phyloP scores from a whole-genome alignment of 2,888 invertebrate genomes.

The Phengaris arion region DNA sequence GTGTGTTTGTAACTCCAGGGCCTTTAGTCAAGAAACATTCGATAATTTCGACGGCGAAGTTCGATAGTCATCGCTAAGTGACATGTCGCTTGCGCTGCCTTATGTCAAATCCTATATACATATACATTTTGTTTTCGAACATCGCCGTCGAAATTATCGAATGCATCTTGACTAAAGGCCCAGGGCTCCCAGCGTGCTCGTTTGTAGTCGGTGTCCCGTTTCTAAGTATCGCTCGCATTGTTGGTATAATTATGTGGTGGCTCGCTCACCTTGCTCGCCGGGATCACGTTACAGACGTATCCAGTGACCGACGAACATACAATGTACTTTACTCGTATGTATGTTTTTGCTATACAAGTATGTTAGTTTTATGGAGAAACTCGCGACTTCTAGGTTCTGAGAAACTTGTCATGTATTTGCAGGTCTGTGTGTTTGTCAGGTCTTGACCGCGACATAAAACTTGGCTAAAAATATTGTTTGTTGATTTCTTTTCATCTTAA shows the following conservation, averaged over 20 bases:
- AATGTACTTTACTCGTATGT: not conserved
- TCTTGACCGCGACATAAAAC: not conserved
- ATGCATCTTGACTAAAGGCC: too few species aligned
- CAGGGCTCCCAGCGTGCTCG: not conserved
- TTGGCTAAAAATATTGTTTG: not conserved
- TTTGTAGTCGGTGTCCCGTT: slow-evolving; percentile 19
- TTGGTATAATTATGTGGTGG: slow-evolving; percentile 24
- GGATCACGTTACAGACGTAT: slow-evolving; percentile 7
- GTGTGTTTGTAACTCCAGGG: too few species aligned
- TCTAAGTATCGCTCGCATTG: slow-evolving; percentile 22
- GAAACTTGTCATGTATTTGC: not conserved
- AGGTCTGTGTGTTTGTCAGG: not conserved
- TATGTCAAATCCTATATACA: too few species aligned
- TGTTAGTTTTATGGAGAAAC: slow-evolving; percentile 15
- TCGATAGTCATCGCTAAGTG: too few species aligned
- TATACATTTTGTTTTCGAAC: too few species aligned
- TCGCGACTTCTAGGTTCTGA: not conserved
- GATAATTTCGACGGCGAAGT: too few species aligned
- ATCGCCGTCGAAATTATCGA: too few species aligned
- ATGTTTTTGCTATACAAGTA: not conserved
- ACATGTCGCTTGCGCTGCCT: too few species aligned
- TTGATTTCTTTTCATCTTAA: not conserved
- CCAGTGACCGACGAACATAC: slow-evolving; percentile 17
- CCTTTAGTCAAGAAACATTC: too few species aligned
- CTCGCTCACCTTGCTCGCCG: slow-evolving; percentile 22